Evolutionary conservation across 2,888 invertebrate species (phyloP).

Genomic region (Emmelina monodactyla): DNA sequence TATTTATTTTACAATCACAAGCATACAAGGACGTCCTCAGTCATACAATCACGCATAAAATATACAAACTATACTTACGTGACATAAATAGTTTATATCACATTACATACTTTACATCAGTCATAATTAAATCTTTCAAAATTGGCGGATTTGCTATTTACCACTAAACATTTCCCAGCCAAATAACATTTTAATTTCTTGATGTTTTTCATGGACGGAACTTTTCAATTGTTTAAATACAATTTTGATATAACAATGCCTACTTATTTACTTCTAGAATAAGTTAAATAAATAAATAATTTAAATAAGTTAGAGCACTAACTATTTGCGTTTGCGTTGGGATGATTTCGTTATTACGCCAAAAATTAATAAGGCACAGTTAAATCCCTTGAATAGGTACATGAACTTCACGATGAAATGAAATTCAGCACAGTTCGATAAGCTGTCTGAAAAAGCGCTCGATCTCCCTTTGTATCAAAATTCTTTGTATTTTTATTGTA

Average conservation of each 20-base stretch:
- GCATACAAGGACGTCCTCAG: conserved; percentile 65
- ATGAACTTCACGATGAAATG: conserved; percentile 16
- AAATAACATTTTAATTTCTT: conserved; percentile 36
- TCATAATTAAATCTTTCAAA: conserved; percentile 47
- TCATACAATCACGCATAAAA: conserved; percentile 48
- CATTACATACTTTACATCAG: conserved; percentile 63
- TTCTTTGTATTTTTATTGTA: background rate
- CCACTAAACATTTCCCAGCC: conserved; percentile 6
- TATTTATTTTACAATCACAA: conserved; percentile 54
- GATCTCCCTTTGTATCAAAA: background rate
- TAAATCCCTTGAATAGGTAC: conserved; percentile 18
- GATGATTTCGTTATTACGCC: conserved; percentile 24
- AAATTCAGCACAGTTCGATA: conserved; percentile 17
- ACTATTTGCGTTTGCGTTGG: conserved; percentile 30
- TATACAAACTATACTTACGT: conserved; percentile 51
- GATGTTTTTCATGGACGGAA: conserved; percentile 23
- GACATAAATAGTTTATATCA: conserved; percentile 57
- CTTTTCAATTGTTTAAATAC: conserved; percentile 14
- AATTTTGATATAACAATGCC: conserved; percentile 30
- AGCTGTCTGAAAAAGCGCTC: conserved; percentile 12
- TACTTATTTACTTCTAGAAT: conserved; percentile 52
- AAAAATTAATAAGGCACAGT: conserved; percentile 18
- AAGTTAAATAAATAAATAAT: conserved; percentile 64
- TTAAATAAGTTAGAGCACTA: conserved; percentile 55
- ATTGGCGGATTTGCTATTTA: conserved; percentile 35